These are phyloP conservation scores for Ptiloglossa arizonensis DNA, from an alignment of 1,140 invertebrate genomes.

Conservation along the genomic window DNA sequence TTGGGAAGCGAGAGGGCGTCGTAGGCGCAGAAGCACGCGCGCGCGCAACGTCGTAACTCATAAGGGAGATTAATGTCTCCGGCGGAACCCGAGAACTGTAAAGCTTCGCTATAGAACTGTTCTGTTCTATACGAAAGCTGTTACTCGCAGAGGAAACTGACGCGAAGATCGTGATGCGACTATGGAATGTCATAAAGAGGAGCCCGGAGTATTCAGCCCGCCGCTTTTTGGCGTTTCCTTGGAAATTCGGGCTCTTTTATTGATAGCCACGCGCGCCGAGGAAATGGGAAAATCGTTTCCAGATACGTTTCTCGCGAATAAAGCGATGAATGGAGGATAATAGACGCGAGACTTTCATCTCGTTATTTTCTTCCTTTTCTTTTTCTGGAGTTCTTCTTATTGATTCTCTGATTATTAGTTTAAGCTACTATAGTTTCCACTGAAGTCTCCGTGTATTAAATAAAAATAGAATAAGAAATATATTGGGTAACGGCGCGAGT, in stretches of 20 bases:
- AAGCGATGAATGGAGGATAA: slow-evolving; percentile 19
- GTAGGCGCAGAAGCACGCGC: not conserved
- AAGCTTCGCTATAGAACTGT: slow-evolving; percentile 64
- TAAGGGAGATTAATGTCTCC: slow-evolving; percentile 73
- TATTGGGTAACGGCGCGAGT: too few relatives aligned
- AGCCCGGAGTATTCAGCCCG: slow-evolving; percentile 46
- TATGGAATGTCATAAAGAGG: slow-evolving; percentile 63
- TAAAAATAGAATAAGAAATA: not conserved
- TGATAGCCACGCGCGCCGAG: slow-evolving; percentile 36
- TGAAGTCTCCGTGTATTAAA: not conserved
- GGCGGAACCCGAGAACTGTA: slow-evolving; percentile 66
- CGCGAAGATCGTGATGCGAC: slow-evolving; percentile 66
- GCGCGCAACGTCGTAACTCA: slow-evolving; percentile 64
- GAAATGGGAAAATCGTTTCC: slow-evolving; percentile 28
- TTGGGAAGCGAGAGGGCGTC: not conserved
- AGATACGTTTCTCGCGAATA: slow-evolving; percentile 40
- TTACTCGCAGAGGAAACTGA: slow-evolving; percentile 64
- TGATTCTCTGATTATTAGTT: not conserved
- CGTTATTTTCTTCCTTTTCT: not conserved
- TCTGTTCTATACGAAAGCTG: slow-evolving; percentile 66
- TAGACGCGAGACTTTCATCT: not conserved
- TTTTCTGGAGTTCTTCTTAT: not conserved
- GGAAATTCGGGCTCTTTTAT: slow-evolving; percentile 59
- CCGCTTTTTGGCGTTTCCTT: slow-evolving; percentile 21
- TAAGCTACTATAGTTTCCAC: not conserved